Evolutionary conservation across 2,888 invertebrate genomes (phyloP).

Genomic region (Alsophila aescularia): DNA sequence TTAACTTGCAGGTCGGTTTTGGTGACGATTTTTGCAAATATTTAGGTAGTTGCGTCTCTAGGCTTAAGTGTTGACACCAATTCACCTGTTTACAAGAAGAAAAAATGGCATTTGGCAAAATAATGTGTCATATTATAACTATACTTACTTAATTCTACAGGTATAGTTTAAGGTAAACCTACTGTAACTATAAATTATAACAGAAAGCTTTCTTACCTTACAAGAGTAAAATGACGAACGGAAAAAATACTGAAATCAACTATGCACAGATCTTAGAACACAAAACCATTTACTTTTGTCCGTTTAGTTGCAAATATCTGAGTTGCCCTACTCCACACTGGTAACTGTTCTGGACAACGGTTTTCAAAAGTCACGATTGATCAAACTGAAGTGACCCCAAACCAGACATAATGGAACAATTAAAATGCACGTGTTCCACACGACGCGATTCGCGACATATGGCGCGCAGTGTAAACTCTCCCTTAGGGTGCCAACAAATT

Average conservation of each 20-base stretch:
- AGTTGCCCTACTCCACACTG: conserved; percentile 4
- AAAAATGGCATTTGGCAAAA: no score
- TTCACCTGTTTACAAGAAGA: no score
- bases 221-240: no score
- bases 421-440: conserved; percentile 55
- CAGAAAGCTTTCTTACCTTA: no score
- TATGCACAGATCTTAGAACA: no score
- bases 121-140: no score
- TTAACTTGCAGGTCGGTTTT: not conserved
- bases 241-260: not conserved
- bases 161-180: no score
- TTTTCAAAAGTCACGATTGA: conserved; percentile 26
- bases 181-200: no score
- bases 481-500: conserved; percentile 62
- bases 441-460: conserved; percentile 67
- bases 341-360: conserved; percentile 1
- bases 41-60: conserved; percentile 26
- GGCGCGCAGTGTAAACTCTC: conserved; percentile 53
- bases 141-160: no score
- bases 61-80: no score
- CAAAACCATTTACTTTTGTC: no score
- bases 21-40: not conserved
- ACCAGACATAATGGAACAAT: conserved; percentile 60
- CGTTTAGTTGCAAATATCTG: not conserved
- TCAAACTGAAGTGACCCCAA: conserved; percentile 41